phyloP scores from a whole-genome alignment of 2,113 vertebrate genomes.

The Synchiropus splendidus region DNA sequence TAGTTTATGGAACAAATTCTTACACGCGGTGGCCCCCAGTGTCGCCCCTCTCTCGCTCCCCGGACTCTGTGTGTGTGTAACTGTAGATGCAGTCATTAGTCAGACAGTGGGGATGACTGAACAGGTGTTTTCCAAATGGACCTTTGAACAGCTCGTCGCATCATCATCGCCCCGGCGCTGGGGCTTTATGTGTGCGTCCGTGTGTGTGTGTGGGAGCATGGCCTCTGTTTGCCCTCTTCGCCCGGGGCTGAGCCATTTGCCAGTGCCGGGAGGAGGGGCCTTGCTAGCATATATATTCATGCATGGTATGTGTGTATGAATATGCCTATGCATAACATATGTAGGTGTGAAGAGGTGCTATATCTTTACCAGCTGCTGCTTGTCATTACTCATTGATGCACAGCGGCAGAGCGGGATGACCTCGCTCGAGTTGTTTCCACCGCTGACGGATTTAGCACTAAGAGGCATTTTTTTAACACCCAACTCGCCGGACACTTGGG shows the following conservation, averaged over 20 bases:
- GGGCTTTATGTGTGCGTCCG: slow-evolving; percentile 11
- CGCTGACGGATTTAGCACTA: slow-evolving; percentile 38
- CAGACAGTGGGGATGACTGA: slow-evolving; percentile 55
- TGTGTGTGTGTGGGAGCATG: slow-evolving; percentile 22
- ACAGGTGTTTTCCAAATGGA: slow-evolving; percentile 71
- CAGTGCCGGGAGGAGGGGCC: slow-evolving; percentile 9
- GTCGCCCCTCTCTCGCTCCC: slow-evolving; percentile 1
- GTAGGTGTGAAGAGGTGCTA: slow-evolving; percentile 58
- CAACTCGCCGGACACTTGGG: background rate
- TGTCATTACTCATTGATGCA: slow-evolving; percentile 55
- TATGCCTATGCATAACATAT: slow-evolving; percentile 28
- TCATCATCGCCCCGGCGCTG: slow-evolving; percentile 30
- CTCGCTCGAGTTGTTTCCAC: slow-evolving; percentile 20
- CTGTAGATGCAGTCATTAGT: slow-evolving; percentile 64
- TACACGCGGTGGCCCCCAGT: background rate
- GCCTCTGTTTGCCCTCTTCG: slow-evolving; percentile 46
- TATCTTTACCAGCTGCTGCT: slow-evolving; percentile 51
- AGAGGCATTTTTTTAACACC: slow-evolving; percentile 18
- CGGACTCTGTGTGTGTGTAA: slow-evolving; percentile 38
- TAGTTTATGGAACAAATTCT: no score
- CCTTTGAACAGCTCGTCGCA: slow-evolving; percentile 43
- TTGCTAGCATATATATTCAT: slow-evolving; percentile 15
- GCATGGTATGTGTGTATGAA: slow-evolving; percentile 24
- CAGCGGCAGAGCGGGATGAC: slow-evolving; percentile 15
- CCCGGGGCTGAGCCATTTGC: slow-evolving; percentile 58